Conservation (phyloP, 1,140 invertebrate genomes). For the Megathymus violae region DNA sequence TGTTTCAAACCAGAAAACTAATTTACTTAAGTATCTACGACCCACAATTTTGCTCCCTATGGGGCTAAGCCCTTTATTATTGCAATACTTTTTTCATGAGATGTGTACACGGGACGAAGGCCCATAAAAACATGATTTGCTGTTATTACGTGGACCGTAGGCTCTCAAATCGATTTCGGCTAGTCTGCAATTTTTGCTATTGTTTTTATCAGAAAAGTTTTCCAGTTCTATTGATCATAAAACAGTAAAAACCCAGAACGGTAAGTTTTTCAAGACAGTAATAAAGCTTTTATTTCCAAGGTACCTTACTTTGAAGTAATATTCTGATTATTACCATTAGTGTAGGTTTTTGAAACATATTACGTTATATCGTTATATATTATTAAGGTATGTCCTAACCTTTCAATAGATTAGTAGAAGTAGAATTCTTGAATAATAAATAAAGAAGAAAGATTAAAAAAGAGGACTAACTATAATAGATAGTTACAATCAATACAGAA, state of each 20-base stretch:
- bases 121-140: conserved; percentile 52
- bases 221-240: conserved; percentile 1
- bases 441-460: too few species aligned
- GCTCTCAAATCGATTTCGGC: conserved; percentile 13
- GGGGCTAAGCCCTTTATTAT: conserved; percentile 24
- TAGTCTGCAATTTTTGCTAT: conserved; percentile 34
- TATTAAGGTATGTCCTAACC: too few species aligned
- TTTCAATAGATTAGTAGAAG: too few species aligned
- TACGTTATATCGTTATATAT: too few species aligned
- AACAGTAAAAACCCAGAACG: not conserved
- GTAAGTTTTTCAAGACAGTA: conserved; percentile 2
- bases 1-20: conserved; percentile 2
- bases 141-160: conserved; percentile 44
- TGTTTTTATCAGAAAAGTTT: conserved; percentile 39
- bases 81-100: conserved; percentile 51
- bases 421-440: too few species aligned
- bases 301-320: too few species aligned
- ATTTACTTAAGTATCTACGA: conserved; percentile 23
- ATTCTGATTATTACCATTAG: too few species aligned
- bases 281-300: not conserved
- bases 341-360: too few species aligned
- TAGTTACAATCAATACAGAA: too few species aligned
- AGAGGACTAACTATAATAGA: too few species aligned
- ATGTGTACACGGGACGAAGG: conserved; percentile 41
- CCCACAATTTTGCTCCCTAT: conserved; percentile 20